Evolutionary conservation across 2,797 vertebrate genomes (phyloP), one percentile per base, ranked within the genome.

Genomic region (Champsocephalus gunnari): DNA sequence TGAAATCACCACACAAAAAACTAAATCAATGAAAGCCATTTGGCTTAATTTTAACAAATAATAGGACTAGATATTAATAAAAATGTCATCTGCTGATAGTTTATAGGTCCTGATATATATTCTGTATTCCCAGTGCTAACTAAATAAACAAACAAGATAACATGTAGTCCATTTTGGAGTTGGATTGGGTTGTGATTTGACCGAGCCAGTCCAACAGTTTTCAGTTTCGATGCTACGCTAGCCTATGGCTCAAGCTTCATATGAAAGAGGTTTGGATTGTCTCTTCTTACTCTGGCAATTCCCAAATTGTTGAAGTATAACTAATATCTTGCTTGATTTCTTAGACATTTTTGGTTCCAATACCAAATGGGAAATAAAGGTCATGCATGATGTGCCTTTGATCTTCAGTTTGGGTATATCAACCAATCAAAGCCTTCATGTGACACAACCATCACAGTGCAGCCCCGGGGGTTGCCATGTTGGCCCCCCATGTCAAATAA

Each of bases 401-500:
- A 50, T 24, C 38, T 67, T 82, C 24, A 65, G 53, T 65, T 16
- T 55, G 7, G 75, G 80, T 58, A 55, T 49, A 44, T 72, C 49
- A 73, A 34, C 17, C n/a, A 48, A 28, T 55, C n/a, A 19, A 16
- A 48, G 32, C 32, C 59, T 63, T 81, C 58, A 72, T 79, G 34
- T 71, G 73, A 73, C 67, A 72, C 53, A 49, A 51, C 54, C 62
- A 48, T 77, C 44, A 72, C 54, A 38, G 12, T 3, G 17, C 34
- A 41, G 66, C 4, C 34, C 71, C 63, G 17, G 3, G 0, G 60
- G 24, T 55, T 21, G 32, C 55, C 48, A 38, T 51, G 45, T 65
- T 55, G 38, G 41, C 70, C 34, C 63, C 57, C 55, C 57, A 57
- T 49, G 64, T 78, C 69, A 81, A 69, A 83, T 58, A 66, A 75